phyloP scores from a whole-genome alignment of 2,888 invertebrate species.

The Chloromyia formosa region DNA sequence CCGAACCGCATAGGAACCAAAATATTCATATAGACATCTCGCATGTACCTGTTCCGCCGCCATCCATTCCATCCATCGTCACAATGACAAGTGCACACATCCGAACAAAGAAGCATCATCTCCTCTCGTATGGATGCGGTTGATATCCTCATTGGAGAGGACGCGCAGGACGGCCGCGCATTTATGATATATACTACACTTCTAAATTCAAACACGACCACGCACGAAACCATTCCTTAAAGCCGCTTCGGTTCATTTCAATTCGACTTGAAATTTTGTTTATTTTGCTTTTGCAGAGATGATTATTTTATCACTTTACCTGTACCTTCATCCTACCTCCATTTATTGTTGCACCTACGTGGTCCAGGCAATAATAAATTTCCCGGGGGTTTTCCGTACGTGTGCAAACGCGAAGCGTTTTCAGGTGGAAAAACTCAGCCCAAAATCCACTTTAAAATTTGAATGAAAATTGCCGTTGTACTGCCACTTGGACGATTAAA shows the following conservation, averaged over 20 bases:
- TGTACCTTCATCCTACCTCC: background rate
- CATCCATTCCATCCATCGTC: background rate
- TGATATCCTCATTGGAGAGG: conserved; percentile 22
- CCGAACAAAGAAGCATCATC: background rate
- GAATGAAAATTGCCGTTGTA: background rate
- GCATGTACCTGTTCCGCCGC: background rate
- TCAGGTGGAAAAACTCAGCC: conserved; percentile 24
- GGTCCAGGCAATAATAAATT: background rate
- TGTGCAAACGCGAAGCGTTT: background rate
- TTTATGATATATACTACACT: conserved; percentile 24
- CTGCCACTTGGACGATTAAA: conserved; percentile 1
- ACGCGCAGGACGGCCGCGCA: conserved; percentile 8
- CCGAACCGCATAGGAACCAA: background rate
- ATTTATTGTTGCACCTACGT: background rate
- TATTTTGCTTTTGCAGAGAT: conserved; percentile 31
- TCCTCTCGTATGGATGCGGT: background rate
- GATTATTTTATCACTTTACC: conserved; percentile 37
- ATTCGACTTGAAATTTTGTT: conserved; percentile 26
- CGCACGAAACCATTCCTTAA: too few species aligned
- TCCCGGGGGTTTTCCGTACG: conserved; percentile 11
- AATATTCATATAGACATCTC: background rate
- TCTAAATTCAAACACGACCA: too few species aligned
- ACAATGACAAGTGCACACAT: conserved; percentile 3
- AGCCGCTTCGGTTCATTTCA: too few species aligned
- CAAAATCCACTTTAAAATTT: background rate